Conservation (phyloP, 1,140 invertebrate species). For the Tribolium castaneum region DNA sequence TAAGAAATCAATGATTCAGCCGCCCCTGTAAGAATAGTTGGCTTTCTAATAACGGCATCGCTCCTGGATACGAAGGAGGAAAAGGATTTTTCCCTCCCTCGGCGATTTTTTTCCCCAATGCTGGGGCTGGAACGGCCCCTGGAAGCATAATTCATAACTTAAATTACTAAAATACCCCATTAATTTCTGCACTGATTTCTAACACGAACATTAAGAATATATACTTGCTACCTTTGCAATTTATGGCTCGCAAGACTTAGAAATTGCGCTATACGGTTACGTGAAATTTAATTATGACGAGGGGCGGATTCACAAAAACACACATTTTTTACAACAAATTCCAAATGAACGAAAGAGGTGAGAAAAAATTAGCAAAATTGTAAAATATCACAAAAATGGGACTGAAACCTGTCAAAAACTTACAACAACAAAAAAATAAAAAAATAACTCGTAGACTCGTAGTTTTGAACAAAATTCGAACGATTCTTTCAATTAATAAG, state of each 20-base stretch:
- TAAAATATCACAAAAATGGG: too few species aligned
- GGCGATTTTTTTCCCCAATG: not conserved
- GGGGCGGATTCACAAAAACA: not conserved
- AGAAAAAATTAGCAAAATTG: too few species aligned
- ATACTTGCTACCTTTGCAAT: conserved; percentile 32
- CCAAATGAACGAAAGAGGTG: too few species aligned
- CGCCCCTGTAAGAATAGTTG: conserved; percentile 48
- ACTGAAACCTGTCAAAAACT: too few species aligned
- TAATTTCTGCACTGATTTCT: conserved; percentile 56
- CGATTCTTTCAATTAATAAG: too few species aligned
- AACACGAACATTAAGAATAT: conserved; percentile 54
- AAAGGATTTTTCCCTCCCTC: conserved; percentile 8
- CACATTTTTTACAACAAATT: too few species aligned
- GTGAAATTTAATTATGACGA: conserved; percentile 32
- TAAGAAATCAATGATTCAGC: conserved; percentile 58
- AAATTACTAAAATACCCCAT: conserved; percentile 56
- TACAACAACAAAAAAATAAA: too few species aligned
- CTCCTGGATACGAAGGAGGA: conserved; percentile 35
- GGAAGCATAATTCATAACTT: conserved; percentile 51
- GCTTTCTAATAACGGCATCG: conserved; percentile 43
- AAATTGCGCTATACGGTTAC: conserved; percentile 29
- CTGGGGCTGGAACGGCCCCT: conserved; percentile 37
- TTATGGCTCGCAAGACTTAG: conserved; percentile 35
- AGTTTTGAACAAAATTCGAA: too few species aligned
- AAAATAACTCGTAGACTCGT: too few species aligned